Evolutionary conservation across 2,113 vertebrate species (phyloP), one percentile per base, ranked within the genome.

Genomic region (Petroica traversi): DNA sequence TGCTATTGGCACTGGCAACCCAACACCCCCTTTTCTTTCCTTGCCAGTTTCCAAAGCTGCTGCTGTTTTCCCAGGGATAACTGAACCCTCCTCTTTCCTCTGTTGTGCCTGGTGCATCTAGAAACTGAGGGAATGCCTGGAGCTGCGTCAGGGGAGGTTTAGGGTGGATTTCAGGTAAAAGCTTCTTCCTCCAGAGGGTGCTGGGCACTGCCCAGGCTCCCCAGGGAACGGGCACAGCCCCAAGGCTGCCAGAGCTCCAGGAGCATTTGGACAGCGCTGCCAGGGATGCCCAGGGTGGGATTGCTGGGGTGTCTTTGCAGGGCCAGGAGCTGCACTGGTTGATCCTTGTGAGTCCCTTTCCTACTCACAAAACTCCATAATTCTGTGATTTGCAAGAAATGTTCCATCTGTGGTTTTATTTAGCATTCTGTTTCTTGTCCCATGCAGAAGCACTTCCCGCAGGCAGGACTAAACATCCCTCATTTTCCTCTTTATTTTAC

Each of bases 251-350:
- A 88, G 51, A 80, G 59, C 77, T 89, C 9, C 45, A 52, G 68
- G 68, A n/a, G 52, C n/a, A 0, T 1, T 59, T 17, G 68, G 68
- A 0, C 29, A 46, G 3, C 0, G 0, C n/a, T 54, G 7, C 36
- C 31, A 57, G 67, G 33, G 31, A 4, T 67, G 43, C 2, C 1
- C 67, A 66, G 51, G 36, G 15, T 43, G 52, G 45, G 45, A 1
- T 11, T 88, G 6, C 11, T 11, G 46, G 38, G 22, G 45, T 0
- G n/a, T 45, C 38, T 82, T n/a, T 4, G 62, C 63, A 14, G 41
- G 22, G 40, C 0, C 62, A 41, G 54, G 46, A 0, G 4, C 0
- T 15, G 51, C 4, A 1, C 43, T 62, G 5, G 7, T 6, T 76
- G 78, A 19, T 68, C 46, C 24, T 2, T 0, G 9, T 29, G n/a